Evolutionary conservation across 2,888 invertebrate genomes (phyloP), one percentile per base, ranked within the genome.

Genomic region (Cantharis rufa): DNA sequence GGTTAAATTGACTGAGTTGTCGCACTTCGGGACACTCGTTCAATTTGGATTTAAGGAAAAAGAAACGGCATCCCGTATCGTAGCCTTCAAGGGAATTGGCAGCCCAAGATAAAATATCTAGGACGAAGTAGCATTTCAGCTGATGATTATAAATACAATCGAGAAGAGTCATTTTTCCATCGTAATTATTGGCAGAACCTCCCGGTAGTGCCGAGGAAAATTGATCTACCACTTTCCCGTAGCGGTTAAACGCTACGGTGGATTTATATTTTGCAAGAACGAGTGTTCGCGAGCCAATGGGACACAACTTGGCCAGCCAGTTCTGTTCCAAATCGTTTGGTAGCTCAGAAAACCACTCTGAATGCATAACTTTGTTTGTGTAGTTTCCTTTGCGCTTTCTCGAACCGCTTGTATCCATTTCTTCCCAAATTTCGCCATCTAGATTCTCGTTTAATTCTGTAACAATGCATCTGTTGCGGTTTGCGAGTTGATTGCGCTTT

Each of bases 311-410:
- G 71, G 94, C 89, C 18, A 91, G 86, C 96, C 96, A 96, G 70
- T 93, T 92, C 7, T 91, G 89, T 77, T 89, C 85, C 71, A 96
- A 91, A 85, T 96, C 93, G 21, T 90, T 89, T 0, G 99, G 99
- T 75, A 94, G 92, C 81, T 98, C 96, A 1, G 94, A 89, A 86
- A 99, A 89, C 98, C 98, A 99, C 88, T 99, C 98, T 0, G 98
- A 98, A 77, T 94, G 85, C 95, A 98, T 98, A 10, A 98, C 88
- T 81, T 92, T 90, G 86, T 91, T 88, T 28, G 83, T 83, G 73
- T 83, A 81, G 21, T 21, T 21, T 21, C 21, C 21, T 5, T 21
- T 21, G 3, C 21, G 5, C 5, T 21, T 21, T 5, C 21, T 21
- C 5, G 3, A 21, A 21, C 5, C 21, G 5, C 21, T 5, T 0